phyloP scores from a whole-genome alignment of 37 sponge, comb jelly and placozoan species.

The Beroe ovata region DNA sequence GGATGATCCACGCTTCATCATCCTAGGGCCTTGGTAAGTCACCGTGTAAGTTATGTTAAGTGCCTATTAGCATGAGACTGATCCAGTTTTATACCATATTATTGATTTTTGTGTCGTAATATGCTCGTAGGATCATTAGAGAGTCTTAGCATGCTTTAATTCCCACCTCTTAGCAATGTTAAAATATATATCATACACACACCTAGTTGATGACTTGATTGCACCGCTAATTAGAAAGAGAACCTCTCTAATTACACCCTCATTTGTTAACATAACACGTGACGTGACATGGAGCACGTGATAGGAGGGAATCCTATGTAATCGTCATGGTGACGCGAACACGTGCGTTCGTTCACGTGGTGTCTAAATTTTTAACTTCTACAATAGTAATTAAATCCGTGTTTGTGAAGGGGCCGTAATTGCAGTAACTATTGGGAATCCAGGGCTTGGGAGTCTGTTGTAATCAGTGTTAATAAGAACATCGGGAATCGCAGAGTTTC shows the following conservation, averaged over 20 bases:
- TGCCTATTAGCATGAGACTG: too few species aligned
- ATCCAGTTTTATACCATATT: too few species aligned
- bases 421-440: conserved; percentile 61
- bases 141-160: neutral
- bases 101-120: too few species aligned
- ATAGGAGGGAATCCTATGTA: neutral
- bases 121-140: too few species aligned
- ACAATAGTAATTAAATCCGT: conserved; percentile 63
- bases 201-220: conserved; percentile 65
- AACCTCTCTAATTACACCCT: conserved; percentile 46
- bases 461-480: conserved; percentile 12
- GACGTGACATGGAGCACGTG: neutral
- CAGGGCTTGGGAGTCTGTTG: conserved; percentile 34
- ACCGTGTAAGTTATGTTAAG: too few species aligned
- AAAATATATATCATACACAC: conserved; percentile 40
- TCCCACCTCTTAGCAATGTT: neutral
- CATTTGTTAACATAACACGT: conserved; percentile 41
- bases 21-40: too few species aligned
- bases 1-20: too few species aligned
- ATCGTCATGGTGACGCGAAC: conserved; percentile 6
- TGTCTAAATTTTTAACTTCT: conserved; percentile 66
- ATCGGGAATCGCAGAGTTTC: too few species aligned
- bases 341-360: conserved; percentile 3
- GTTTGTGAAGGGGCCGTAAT: conserved; percentile 61
- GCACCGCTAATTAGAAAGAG: conserved; percentile 46